Base-by-base conservation (phyloP, 2,113 vertebrate species). In the Petrocephalus zakoni region DNA sequence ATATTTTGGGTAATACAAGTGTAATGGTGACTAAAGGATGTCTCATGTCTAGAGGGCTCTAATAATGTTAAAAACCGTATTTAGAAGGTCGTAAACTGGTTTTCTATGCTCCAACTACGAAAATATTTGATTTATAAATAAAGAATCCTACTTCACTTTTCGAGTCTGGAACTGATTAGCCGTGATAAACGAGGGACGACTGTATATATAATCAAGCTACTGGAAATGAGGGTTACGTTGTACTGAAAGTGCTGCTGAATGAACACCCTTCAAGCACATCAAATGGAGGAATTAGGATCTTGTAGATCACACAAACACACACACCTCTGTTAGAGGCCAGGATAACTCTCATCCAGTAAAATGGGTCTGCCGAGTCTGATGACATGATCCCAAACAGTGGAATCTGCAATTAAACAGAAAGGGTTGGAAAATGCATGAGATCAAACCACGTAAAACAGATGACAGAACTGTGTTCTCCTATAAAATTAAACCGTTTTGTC, bases 321-420 rank as follows among this genome's bases (percentile, higher is more conserved):
- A 88, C 85, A 99, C 98, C 98, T 97, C 98, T 97, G 93, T 99
- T 99, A 68, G 98, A 99, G 22, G 98, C 98, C 89, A 99, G 90
- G 93, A 99, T 99, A 89, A 99, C 98, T 95, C 98, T 97, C 97
- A 99, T 99, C 98, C 98, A 99, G 92, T 99, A 99, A 95, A 99
- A 99, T 19, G 98, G 98, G 96, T 99, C 98, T 47, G 98, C 98
- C 0, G 98, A 99, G 92, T 99, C 98, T 91, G 98, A 99, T 19
- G 98, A 99, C 98, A 99, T 99, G 92, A 99, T 99, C 75, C 98
- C 98, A 93, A 99, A 99, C 0, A 99, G 95, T 1, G 98, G 98
- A 89, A 99, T 99, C 98, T 99, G 90, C 87, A 93, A 51, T 49
- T n/a, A 51, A 22, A 84, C 21, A 84, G 47, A 84, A 51, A 85